Conservation (phyloP, 2,113 vertebrate species). For the Actinemys pallida region DNA sequence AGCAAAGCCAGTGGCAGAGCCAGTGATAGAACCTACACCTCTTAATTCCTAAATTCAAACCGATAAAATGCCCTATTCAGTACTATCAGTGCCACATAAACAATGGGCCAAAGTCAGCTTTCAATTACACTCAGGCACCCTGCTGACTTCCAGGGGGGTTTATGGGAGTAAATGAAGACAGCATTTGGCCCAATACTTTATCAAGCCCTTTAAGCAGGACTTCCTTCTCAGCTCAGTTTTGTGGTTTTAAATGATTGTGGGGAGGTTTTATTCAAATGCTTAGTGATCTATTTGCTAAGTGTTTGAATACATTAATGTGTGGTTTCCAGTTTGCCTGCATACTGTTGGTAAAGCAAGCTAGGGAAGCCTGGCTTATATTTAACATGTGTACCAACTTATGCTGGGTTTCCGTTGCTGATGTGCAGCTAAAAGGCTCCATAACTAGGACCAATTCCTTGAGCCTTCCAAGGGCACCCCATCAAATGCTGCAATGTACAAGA, state of each 20-base stretch:
- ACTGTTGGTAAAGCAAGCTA: not conserved
- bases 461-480: not conserved
- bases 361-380: not conserved
- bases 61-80: not conserved
- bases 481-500: constrained; percentile 13
- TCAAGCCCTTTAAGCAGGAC: not conserved
- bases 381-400: not conserved
- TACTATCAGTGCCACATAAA: not conserved
- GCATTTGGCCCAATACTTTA: not conserved
- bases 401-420: not conserved
- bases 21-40: not conserved
- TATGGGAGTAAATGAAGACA: not conserved
- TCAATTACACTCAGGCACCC: not conserved
- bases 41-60: not conserved
- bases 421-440: not conserved
- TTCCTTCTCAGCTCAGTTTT: not conserved
- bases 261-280: not conserved
- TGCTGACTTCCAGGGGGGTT: too few relatives aligned
- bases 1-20: not conserved
- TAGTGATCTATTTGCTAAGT: not conserved
- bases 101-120: not conserved
- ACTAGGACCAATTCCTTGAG: not conserved
- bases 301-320: not conserved
- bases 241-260: not conserved
- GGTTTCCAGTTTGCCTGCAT: not conserved